These are phyloP conservation scores for Psephotus haematonotus DNA, from an alignment of 2,113 vertebrate genomes.

Conservation along the genomic window DNA sequence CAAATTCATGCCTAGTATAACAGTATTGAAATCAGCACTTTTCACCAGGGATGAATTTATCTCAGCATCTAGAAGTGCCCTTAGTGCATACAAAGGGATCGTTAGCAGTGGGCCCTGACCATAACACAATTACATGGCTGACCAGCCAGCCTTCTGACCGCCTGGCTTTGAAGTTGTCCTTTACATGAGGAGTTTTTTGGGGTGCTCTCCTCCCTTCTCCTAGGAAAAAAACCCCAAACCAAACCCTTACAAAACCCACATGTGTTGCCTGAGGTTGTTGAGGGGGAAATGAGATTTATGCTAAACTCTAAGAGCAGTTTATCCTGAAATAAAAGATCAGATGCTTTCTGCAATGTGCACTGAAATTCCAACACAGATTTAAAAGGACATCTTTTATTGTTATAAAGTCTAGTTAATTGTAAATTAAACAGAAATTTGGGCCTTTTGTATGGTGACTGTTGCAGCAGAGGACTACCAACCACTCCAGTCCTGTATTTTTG, in stretches of 20 bases:
- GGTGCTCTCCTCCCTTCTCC: accelerated
- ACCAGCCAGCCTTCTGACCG: background rate
- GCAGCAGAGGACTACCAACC: background rate
- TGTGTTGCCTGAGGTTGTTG: background rate
- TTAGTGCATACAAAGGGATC: background rate
- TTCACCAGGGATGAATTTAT: background rate
- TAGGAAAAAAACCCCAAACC: background rate
- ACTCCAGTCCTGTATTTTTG: background rate
- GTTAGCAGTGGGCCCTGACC: background rate
- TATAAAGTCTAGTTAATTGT: background rate
- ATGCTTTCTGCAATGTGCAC: background rate
- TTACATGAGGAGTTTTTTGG: background rate
- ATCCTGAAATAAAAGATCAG: background rate
- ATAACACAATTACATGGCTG: background rate
- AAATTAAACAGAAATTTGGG: background rate
- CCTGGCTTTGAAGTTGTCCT: background rate
- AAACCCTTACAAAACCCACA: background rate
- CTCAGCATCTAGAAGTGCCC: background rate
- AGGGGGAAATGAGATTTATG: background rate
- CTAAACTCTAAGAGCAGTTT: background rate
- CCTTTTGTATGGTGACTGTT: background rate
- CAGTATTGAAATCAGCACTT: constrained; percentile 8
- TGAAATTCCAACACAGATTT: background rate
- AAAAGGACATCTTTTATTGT: background rate
- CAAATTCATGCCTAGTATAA: background rate